These are phyloP conservation scores for Pachyrhynchus sulphureomaculatus DNA, from an alignment of 1,140 invertebrate species.

Conservation along the genomic window DNA sequence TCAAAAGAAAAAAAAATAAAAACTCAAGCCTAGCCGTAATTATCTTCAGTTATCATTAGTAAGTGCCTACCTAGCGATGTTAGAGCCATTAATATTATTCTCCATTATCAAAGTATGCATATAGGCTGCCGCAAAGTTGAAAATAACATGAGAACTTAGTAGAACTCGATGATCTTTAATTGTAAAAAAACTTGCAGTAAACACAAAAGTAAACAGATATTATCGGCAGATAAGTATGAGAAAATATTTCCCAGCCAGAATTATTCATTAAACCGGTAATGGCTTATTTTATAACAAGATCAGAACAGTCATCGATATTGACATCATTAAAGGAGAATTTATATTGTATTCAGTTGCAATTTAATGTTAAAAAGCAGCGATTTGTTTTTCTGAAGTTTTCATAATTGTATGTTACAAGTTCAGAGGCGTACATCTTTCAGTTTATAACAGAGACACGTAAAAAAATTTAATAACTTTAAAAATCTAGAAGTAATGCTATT, in stretches of 20 bases:
- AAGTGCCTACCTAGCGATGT: too few species aligned
- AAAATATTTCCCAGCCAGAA: conserved; percentile 39
- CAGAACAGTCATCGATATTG: conserved; percentile 37
- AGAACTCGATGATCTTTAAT: conserved; percentile 7
- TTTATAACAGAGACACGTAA: too few species aligned
- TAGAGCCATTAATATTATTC: not conserved
- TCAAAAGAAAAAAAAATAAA: too few species aligned
- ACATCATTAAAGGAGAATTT: conserved; percentile 40
- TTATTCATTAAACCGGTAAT: conserved; percentile 44
- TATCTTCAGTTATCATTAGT: too few species aligned
- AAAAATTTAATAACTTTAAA: too few species aligned
- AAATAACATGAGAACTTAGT: conserved; percentile 11
- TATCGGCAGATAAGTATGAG: conserved; percentile 42
- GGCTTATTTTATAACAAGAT: conserved; percentile 42
- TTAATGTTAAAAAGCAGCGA: conserved; percentile 37
- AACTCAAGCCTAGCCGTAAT: too few species aligned
- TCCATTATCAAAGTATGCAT: conserved; percentile 11
- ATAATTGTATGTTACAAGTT: conserved; percentile 28
- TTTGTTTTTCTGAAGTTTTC: conserved; percentile 35
- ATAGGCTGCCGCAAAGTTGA: conserved; percentile 7
- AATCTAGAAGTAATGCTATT: too few species aligned
- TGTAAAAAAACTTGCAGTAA: conserved; percentile 23
- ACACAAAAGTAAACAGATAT: conserved; percentile 38
- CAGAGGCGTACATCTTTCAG: conserved; percentile 21
- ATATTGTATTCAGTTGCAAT: conserved; percentile 30